Evolutionary conservation across 2,113 vertebrate species (phyloP).

Genomic region (Podocnemis expansa): DNA sequence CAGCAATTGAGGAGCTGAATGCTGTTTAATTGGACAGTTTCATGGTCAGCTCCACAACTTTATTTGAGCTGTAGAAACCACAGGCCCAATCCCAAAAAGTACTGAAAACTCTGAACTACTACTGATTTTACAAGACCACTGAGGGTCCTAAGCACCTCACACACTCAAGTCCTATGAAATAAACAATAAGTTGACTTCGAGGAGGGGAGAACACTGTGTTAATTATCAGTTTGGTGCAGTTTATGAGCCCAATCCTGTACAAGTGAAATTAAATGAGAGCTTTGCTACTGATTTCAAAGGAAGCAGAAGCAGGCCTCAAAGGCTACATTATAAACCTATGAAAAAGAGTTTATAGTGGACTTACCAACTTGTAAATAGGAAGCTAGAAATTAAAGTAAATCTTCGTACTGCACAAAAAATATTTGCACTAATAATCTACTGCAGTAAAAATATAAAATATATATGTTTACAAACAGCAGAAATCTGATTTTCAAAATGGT

Average conservation of each 20-base stretch:
- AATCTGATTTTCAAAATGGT: background rate
- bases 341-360: background rate
- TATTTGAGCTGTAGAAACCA: background rate
- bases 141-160: background rate
- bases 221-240: background rate
- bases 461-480: background rate
- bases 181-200: background rate
- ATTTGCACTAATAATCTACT: background rate
- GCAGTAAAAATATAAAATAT: background rate
- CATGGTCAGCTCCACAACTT: background rate
- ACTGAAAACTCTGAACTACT: background rate
- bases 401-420: background rate
- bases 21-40: background rate
- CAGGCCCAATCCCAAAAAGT: background rate
- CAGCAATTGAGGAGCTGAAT: background rate
- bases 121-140: background rate
- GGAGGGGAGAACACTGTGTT: accelerated
- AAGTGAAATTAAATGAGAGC: background rate
- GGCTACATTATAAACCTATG: background rate
- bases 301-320: background rate
- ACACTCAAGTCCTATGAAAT: background rate
- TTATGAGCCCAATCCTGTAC: background rate
- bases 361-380: background rate
- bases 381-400: background rate
- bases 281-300: background rate